A percentile compares a stretch with the other conserved stretches of the same genome.
These are phyloP conservation scores for Isichthys henryi DNA, from an alignment of 2,113 vertebrate genomes.

Conservation along the genomic window DNA sequence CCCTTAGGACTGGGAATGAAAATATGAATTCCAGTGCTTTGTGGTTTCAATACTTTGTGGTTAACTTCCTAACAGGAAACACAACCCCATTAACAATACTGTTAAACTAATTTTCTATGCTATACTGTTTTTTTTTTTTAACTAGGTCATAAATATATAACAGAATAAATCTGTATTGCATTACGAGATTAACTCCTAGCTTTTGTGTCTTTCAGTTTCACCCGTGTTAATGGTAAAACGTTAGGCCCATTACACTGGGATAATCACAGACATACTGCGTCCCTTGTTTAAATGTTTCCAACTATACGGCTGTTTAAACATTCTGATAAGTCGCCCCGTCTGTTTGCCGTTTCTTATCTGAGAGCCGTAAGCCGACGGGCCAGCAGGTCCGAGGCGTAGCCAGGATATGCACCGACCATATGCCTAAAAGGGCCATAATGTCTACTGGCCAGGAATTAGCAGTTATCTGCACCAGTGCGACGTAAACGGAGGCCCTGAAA, in stretches of 20 bases:
- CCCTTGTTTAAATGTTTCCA: constrained; percentile 30
- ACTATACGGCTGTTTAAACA: constrained; percentile 38
- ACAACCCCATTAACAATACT: background rate
- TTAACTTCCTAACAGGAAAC: constrained; percentile 1
- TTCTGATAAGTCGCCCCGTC: constrained; percentile 40
- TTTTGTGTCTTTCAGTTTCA: background rate
- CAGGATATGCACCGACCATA: background rate
- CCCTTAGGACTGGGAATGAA: background rate
- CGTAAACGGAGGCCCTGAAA: constrained; percentile 16
- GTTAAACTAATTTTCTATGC: background rate
- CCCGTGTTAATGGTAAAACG: background rate
- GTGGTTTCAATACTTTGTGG: constrained; percentile 6
- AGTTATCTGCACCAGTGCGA: constrained; percentile 16
- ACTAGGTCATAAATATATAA: background rate
- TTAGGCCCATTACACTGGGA: background rate
- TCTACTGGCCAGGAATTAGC: constrained; percentile 39
- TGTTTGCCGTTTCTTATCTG: constrained; percentile 46
- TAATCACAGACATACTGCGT: constrained; percentile 30
- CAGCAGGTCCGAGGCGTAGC: constrained; percentile 22
- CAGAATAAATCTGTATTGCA: background rate
- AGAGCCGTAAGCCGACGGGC: constrained; percentile 8
- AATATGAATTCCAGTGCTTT: background rate
- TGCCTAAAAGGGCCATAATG: constrained; percentile 24
- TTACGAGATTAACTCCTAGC: background rate
- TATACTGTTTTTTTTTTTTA: background rate